Evolutionary conservation across 2,113 vertebrate genomes (phyloP).

Genomic region (Kryptolebias marmoratus): DNA sequence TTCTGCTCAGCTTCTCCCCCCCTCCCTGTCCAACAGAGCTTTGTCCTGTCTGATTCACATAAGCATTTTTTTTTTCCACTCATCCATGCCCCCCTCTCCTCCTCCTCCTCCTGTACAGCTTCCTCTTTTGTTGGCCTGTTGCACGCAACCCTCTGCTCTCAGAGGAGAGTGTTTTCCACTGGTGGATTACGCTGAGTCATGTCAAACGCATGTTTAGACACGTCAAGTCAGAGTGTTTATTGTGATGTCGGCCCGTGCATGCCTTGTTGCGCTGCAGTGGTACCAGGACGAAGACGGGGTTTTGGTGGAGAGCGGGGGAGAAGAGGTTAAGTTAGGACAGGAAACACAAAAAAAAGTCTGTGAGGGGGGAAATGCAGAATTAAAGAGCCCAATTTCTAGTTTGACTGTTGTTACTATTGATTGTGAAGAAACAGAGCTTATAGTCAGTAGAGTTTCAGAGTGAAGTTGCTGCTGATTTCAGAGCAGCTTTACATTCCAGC

Average conservation of each 20-base stretch:
- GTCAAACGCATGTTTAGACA: conserved; percentile 67
- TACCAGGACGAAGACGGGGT: conserved; percentile 24
- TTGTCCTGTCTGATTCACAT: conserved; percentile 26
- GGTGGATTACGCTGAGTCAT: conserved; percentile 58
- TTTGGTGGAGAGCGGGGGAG: conserved; percentile 12
- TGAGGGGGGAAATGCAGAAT: conserved; percentile 7
- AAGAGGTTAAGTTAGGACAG: conserved; percentile 52
- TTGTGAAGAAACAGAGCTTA: conserved; percentile 27
- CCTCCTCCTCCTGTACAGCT: conserved; percentile 11
- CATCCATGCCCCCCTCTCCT: conserved; percentile 7
- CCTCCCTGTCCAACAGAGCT: too few relatives aligned
- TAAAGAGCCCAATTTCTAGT: conserved; percentile 4
- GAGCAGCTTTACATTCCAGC: conserved; percentile 9
- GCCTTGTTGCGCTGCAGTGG: conserved; percentile 26
- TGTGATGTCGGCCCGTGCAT: conserved; percentile 59
- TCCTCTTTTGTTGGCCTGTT: conserved; percentile 36
- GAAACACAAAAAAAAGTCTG: conserved; percentile 10
- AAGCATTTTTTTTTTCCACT: conserved; percentile 9
- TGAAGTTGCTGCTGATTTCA: not conserved
- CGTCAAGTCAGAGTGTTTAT: conserved; percentile 44
- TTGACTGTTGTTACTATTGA: conserved; percentile 37
- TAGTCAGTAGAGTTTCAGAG: conserved; percentile 18
- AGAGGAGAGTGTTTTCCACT: conserved; percentile 56
- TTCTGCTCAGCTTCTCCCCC: too few relatives aligned
- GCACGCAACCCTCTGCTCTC: conserved; percentile 39